These are phyloP conservation scores for Hyperoodon ampullatus DNA, from an alignment of 2,113 vertebrate species.

Conservation along the genomic window DNA sequence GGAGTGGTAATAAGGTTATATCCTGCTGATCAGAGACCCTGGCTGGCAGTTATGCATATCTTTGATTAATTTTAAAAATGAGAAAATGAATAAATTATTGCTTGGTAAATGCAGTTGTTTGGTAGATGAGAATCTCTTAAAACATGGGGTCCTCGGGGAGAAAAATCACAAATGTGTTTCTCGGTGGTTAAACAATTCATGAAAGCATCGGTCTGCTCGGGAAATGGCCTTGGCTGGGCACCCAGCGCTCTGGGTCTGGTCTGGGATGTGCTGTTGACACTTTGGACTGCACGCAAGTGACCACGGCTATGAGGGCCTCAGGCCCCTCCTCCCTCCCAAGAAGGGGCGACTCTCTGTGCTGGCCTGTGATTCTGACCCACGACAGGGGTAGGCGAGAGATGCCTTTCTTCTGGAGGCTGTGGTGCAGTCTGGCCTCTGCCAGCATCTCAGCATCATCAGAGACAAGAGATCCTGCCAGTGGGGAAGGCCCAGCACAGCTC, in stretches of 20 bases:
- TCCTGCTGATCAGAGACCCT: neutral
- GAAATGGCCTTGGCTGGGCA: rapidly evolving
- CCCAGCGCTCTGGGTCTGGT: neutral
- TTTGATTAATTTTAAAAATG: conserved; percentile 56
- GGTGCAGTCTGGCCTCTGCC: neutral
- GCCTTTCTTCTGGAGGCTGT: neutral
- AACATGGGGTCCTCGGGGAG: neutral
- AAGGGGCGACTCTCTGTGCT: rapidly evolving
- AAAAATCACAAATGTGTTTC: neutral
- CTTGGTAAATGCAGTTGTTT: conserved; percentile 56
- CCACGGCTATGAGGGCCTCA: too few species aligned
- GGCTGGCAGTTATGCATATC: neutral
- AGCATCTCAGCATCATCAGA: neutral
- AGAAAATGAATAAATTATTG: conserved; percentile 64
- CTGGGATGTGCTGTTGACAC: neutral
- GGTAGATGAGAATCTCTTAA: conserved; percentile 37
- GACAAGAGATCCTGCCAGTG: neutral
- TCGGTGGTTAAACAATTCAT: neutral
- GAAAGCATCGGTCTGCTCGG: rapidly evolving
- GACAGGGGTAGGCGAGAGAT: neutral
- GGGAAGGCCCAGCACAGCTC: neutral
- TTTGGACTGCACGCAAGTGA: neutral
- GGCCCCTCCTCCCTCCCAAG: neutral
- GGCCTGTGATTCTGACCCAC: neutral
- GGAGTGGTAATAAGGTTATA: neutral